phyloP scores from a whole-genome alignment of 1,140 invertebrate species.

The Prorops nasuta region DNA sequence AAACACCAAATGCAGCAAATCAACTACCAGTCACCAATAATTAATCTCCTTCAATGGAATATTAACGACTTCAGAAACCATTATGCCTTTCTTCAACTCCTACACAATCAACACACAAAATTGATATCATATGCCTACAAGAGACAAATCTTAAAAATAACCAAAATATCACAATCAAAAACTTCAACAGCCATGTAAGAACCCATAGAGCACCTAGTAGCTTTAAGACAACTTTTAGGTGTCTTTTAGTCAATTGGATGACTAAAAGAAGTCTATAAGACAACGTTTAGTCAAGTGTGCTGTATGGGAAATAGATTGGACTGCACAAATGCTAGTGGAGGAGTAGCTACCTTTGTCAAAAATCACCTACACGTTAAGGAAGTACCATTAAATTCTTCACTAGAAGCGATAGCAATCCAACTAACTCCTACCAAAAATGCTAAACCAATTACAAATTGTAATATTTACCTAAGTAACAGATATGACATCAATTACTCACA shows the following conservation, averaged over 20 bases:
- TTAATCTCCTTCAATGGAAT: no score
- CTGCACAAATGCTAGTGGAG: background rate
- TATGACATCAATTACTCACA: constrained; percentile 7
- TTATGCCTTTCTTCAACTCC: no score
- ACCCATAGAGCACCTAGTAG: no score
- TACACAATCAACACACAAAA: no score
- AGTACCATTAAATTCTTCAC: constrained; percentile 21
- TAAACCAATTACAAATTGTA: constrained; percentile 15
- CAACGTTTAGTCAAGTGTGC: no score
- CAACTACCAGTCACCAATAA: no score
- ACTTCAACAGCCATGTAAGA: no score
- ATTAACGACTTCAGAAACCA: no score
- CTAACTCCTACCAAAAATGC: constrained; percentile 18
- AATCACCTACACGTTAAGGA: background rate
- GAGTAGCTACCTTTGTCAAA: background rate
- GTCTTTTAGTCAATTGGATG: no score
- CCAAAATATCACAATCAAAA: no score
- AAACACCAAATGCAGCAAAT: no score
- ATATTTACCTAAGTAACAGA: constrained; percentile 19
- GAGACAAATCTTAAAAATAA: background rate
- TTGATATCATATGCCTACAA: background rate
- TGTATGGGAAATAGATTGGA: background rate
- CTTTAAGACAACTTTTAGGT: no score
- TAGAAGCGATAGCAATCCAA: constrained; percentile 23
- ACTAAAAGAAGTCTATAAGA: background rate